These are phyloP conservation scores for Callimorpha dominula DNA, from an alignment of 2,888 invertebrate species.

Conservation along the genomic window DNA sequence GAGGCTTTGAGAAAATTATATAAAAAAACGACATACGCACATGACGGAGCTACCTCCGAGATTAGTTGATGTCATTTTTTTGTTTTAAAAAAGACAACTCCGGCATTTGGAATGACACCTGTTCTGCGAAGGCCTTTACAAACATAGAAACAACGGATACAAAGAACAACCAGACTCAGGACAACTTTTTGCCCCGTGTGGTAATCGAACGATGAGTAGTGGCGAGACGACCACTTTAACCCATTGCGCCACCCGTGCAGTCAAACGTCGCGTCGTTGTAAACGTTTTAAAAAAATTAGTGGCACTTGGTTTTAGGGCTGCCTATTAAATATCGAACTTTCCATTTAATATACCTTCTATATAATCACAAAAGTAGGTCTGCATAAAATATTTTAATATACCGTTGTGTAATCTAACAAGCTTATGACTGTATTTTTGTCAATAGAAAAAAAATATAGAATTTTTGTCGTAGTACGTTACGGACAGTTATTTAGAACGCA, in stretches of 20 bases:
- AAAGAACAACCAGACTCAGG: too few relatives aligned
- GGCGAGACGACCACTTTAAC: not conserved
- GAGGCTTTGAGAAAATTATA: slow-evolving; percentile 31
- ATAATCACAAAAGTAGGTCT: slow-evolving; percentile 1
- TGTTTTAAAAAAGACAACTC: too few relatives aligned
- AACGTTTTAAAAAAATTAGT: not conserved
- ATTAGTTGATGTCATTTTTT: not conserved
- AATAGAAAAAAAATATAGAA: not conserved
- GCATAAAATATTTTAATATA: not conserved
- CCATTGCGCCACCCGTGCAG: too few relatives aligned
- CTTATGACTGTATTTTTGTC: not conserved
- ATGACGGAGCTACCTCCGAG: not conserved
- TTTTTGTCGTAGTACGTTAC: not conserved
- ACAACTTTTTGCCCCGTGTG: too few relatives aligned
- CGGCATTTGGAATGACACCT: too few relatives aligned
- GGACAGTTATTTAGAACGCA: not conserved
- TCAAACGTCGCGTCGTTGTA: not conserved
- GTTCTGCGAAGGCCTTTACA: too few relatives aligned
- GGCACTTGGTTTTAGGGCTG: not conserved
- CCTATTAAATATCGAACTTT: not conserved
- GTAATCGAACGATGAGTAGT: too few relatives aligned
- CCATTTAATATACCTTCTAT: not conserved
- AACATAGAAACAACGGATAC: too few relatives aligned
- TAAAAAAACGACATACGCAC: slow-evolving; percentile 20
- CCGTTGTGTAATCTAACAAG: slow-evolving; percentile 2